Base-by-base conservation (phyloP, 1,140 invertebrate genomes). In the Helicoverpa zea region DNA sequence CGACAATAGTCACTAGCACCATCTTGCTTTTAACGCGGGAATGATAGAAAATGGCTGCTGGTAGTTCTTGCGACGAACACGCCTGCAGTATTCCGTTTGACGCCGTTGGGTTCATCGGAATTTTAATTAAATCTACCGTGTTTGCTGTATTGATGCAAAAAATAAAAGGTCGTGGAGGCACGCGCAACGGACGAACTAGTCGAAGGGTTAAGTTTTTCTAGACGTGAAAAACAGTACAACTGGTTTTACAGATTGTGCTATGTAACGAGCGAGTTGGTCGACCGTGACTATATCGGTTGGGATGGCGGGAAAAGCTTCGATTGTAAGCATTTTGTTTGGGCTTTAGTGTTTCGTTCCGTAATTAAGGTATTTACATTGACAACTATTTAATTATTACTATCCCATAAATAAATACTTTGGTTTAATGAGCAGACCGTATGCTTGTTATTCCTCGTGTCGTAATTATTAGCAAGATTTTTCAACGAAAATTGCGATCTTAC, bases 71-170 rank as follows among this genome's bases (percentile, higher is more conserved):
- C 18, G 18, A n/a, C 12, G 16, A 30, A 66, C 43, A 63, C 12
- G 35, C 18, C 35, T 64, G 47, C 49, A 30, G 56, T 75, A 61
- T 23, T 72, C 47, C 43, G 73, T 47, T 75, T 56, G 63, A 52
- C 76, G 76, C 78, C 66, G 56, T 23, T 79, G 64, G 52, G 35
- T n/a, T 2, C 79, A 68, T 49, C 3, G 81, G 86, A 88, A 89
- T 86, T 43, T 87, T 87, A 86, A 87, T 89, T 87, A 84, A 87
- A 87, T 83, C 82, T 73, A 64, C 49, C 75, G 81, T 43, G 30
- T n/a, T 72, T 54, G 23, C 9, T 64, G 61, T 52, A 66, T 54
- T 35, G 30, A 61, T 49, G 43, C 18, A 75, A 59, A 77, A 77
- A 77, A 77, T 66, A 77, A 66, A 66, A 75, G 54, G 58, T 75